Evolutionary conservation across 2,888 invertebrate species (phyloP).

Genomic region (Dyspetes luteomarginatus): DNA sequence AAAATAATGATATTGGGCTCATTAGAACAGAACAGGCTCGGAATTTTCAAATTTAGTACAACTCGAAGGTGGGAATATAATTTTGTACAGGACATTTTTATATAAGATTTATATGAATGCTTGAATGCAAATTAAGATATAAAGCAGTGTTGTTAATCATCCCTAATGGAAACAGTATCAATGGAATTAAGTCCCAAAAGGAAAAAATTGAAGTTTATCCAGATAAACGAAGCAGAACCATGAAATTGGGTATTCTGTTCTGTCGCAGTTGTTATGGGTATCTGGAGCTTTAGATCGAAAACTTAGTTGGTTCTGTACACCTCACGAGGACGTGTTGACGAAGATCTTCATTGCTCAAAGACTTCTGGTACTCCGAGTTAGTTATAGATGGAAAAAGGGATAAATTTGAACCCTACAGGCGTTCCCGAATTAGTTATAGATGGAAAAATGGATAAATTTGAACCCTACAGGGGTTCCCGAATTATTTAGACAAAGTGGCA

Average conservation of each 20-base stretch:
- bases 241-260: not conserved
- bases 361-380: no score
- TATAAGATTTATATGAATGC: not conserved
- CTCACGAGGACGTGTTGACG: not conserved
- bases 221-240: not conserved
- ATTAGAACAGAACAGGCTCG: not conserved
- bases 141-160: no score
- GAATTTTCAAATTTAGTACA: not conserved
- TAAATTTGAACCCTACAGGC: not conserved
- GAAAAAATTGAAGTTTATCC: no score
- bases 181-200: no score
- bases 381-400: not conserved
- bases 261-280: not conserved
- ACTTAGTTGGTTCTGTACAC: conserved; percentile 18
- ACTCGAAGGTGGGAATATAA: not conserved
- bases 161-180: no score
- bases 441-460: not conserved
- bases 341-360: no score
- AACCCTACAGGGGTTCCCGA: not conserved
- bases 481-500: conserved; percentile 6
- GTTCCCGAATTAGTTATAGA: conserved; percentile 6
- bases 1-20: not conserved
- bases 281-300: conserved; percentile 4
- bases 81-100: not conserved
- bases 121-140: no score